A percentile compares a stretch with the other conserved stretches of the same genome.
phyloP scores from a whole-genome alignment of 1,140 invertebrate species.

The Brachionus rotundiformis region DNA sequence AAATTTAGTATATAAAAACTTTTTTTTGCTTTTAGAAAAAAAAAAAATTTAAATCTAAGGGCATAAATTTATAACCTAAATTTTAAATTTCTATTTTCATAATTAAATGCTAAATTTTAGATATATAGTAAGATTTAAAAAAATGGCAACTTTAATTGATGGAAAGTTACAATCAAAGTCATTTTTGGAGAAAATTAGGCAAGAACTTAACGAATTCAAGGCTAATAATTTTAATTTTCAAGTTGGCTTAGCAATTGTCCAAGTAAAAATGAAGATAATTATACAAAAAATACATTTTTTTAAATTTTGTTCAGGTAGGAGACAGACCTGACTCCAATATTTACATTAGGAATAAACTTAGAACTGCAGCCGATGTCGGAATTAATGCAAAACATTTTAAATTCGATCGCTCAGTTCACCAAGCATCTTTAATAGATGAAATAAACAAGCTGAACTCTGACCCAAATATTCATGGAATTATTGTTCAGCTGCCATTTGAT shows the following conservation, averaged over 20 bases:
- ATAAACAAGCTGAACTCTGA: constrained; percentile 80
- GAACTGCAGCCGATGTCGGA: constrained; percentile 85
- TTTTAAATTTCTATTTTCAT: not conserved
- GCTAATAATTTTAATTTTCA: not conserved
- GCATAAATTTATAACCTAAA: not conserved
- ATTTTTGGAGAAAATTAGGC: constrained; percentile 14
- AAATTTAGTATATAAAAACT: not conserved
- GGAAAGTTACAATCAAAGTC: constrained; percentile 47
- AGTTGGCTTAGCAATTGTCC: constrained; percentile 44
- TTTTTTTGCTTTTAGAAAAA: not conserved
- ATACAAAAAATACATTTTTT: not conserved
- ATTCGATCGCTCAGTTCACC: constrained; percentile 63
- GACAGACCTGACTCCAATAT: constrained; percentile 96
- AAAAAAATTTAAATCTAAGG: not conserved
- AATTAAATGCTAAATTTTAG: constrained; percentile 21
- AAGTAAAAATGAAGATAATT: not conserved
- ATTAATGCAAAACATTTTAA: constrained; percentile 79
- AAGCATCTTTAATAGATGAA: constrained; percentile 69
- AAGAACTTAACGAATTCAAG: constrained; percentile 16
- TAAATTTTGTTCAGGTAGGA: constrained; percentile 72
- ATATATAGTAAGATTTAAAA: not conserved
- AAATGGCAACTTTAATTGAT: constrained; percentile 41
- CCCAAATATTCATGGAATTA: constrained; percentile 85
- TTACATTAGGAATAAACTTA: constrained; percentile 94
- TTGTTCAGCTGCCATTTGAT: constrained; percentile 89